phyloP scores from a whole-genome alignment of 2,888 invertebrate species.

The Philonicus albiceps region DNA sequence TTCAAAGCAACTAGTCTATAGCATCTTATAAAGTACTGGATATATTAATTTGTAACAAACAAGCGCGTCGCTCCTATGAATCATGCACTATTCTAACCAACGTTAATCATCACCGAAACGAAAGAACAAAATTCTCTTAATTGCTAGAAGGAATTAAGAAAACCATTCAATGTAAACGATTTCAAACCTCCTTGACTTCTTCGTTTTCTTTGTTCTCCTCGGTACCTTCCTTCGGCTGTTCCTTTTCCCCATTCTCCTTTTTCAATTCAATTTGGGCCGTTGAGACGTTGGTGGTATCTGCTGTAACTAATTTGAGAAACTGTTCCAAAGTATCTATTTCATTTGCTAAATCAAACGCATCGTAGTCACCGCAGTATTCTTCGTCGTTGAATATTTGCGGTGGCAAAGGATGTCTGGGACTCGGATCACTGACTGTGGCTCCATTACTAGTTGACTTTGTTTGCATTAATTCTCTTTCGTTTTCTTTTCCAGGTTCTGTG shows the following conservation, averaged over 20 bases:
- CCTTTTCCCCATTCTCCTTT: constrained; percentile 56
- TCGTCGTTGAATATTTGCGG: constrained; percentile 95
- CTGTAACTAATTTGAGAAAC: constrained; percentile 79
- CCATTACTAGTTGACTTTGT: constrained; percentile 80
- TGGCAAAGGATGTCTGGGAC: constrained; percentile 82
- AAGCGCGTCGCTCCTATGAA: not conserved
- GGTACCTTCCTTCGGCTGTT: constrained; percentile 54
- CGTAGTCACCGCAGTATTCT: constrained; percentile 89
- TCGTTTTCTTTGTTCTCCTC: constrained; percentile 55
- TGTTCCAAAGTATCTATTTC: constrained; percentile 89
- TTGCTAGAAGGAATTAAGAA: not conserved
- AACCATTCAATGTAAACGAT: constrained; percentile 37
- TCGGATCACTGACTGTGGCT: constrained; percentile 76
- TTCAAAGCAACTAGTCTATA: not conserved
- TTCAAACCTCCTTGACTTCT: constrained; percentile 54
- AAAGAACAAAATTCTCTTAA: not conserved
- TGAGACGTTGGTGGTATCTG: constrained; percentile 63
- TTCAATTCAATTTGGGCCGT: constrained; percentile 63
- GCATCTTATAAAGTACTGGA: not conserved
- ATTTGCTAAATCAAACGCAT: constrained; percentile 89
- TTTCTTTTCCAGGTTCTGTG: constrained; percentile 89
- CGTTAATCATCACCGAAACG: not conserved
- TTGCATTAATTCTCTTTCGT: constrained; percentile 91
- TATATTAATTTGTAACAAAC: constrained; percentile 5
- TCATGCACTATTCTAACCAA: not conserved